Evolutionary conservation across 2,888 invertebrate genomes (phyloP), one percentile per base, ranked within the genome.

Genomic region (Syrista parreyssii): DNA sequence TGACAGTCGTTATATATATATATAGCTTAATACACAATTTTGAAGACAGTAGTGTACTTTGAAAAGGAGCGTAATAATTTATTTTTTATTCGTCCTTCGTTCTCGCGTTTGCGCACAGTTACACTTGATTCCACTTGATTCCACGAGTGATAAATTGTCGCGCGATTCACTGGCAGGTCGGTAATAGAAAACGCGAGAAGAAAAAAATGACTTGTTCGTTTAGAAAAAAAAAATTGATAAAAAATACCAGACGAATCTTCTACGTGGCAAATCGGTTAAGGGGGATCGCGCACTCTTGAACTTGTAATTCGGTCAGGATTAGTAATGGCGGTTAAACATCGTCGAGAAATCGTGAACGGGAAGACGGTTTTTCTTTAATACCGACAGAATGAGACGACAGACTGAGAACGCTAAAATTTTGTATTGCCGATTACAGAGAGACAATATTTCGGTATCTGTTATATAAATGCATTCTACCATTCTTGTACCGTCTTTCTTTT

Each of bases 271-370:
- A 32, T 75, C 34, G 34, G 68, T 30, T 68, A 68, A 32, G 32
- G 36, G 68, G 55, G 69, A 12, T 40, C 55, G 55, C 72, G 11
- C 68, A 72, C 76, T 55, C 30, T 31, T 68, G 68, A 32, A 68
- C 35, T 15, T 76, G 33, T 72, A 30, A 76, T 34, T 73, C 68
- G 36, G 23, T 55, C 55, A 55, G 55, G 55, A 55, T 55, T 55
- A 55, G 55, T 55, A 6, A 55, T 23, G 55, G 55, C 55, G 55
- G 55, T 55, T 55, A 55, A 55, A 23, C 23, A 2, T 55, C 55
- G 55, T 55, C 23, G 23, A 55, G 23, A 55, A 55, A 55, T 55
- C 55, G 55, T 23, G 23, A 55, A 55, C 23, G 55, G 23, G 15
- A 55, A 55, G 23, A 55, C 23, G 9, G 55, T 55, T 55, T 55